A percentile compares a stretch with the other conserved stretches of the same genome.
These are phyloP conservation scores for Toxostoma redivivum DNA, from an alignment of 2,113 vertebrate species.

Conservation along the genomic window DNA sequence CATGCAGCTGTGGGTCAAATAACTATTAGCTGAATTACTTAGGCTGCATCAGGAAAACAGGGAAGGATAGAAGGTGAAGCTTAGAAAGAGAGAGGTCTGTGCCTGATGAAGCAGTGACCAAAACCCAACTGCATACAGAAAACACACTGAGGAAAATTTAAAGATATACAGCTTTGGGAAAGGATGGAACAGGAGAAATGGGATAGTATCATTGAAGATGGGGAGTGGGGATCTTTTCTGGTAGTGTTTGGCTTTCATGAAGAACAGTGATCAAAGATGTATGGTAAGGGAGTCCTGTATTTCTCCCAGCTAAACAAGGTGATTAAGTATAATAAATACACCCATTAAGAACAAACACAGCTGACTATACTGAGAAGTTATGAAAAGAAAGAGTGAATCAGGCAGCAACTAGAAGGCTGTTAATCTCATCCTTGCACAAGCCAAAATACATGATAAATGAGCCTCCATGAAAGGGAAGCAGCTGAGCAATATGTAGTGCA, in stretches of 20 bases:
- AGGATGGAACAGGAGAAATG: neutral
- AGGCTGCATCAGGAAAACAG: neutral
- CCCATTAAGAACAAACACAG: neutral
- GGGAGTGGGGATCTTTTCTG: neutral
- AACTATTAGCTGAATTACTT: neutral
- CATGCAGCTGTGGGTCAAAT: neutral
- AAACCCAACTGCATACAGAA: neutral
- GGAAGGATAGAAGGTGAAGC: neutral
- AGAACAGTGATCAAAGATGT: neutral
- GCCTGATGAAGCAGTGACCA: neutral
- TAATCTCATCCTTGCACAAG: neutral
- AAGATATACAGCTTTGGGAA: neutral
- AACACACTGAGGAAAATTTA: neutral
- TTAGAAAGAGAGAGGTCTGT: neutral
- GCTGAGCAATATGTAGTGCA: neutral
- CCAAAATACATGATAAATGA: neutral
- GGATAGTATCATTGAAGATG: neutral
- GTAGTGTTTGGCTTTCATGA: neutral
- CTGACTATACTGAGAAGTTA: neutral
- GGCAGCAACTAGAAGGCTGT: neutral
- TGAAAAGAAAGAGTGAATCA: neutral
- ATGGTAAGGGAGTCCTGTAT: neutral
- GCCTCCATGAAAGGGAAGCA: neutral
- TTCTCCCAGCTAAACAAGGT: neutral
- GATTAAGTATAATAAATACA: neutral